phyloP scores from a whole-genome alignment of 1,140 invertebrate genomes.

The Drosophila rufa region DNA sequence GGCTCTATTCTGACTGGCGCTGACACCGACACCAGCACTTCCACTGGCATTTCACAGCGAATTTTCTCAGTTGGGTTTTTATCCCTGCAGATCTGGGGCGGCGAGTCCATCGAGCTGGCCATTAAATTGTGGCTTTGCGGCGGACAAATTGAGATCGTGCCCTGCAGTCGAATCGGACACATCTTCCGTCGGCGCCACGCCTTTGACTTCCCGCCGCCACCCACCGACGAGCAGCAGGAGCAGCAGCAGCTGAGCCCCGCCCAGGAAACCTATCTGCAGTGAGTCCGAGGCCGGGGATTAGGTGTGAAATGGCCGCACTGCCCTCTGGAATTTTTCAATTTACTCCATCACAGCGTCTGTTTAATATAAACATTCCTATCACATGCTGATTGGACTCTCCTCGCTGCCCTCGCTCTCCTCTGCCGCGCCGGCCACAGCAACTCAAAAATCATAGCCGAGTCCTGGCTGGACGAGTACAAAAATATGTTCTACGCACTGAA shows the following conservation, averaged over 20 bases:
- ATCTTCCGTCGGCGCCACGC: conserved; percentile 92
- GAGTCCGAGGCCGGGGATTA: conserved; percentile 52
- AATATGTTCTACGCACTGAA: conserved; percentile 88
- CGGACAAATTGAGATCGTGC: conserved; percentile 91
- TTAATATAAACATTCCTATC: conserved; percentile 80
- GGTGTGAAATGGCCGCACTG: conserved; percentile 65
- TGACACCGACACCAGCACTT: conserved; percentile 16
- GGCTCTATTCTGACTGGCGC: conserved; percentile 13
- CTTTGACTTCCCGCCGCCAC: conserved; percentile 90
- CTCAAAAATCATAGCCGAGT: conserved; percentile 91
- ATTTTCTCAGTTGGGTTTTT: conserved; percentile 6
- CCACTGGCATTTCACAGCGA: conserved; percentile 6
- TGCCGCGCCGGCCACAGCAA: conserved; percentile 87
- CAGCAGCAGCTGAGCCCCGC: conserved; percentile 38
- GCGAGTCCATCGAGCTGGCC: conserved; percentile 99
- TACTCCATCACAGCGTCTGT: conserved; percentile 58
- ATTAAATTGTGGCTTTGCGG: conserved; percentile 94
- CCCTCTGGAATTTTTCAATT: conserved; percentile 79
- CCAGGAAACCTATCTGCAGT: conserved; percentile 77
- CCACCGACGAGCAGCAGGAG: not conserved
- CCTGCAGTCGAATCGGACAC: conserved; percentile 94
- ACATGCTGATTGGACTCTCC: conserved; percentile 53
- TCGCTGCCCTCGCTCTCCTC: conserved; percentile 3
- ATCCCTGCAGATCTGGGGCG: conserved; percentile 94
- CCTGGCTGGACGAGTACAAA: conserved; percentile 96